These are phyloP conservation scores for Oncorhynchus keta DNA, from an alignment of 2,113 vertebrate genomes.

Conservation along the genomic window DNA sequence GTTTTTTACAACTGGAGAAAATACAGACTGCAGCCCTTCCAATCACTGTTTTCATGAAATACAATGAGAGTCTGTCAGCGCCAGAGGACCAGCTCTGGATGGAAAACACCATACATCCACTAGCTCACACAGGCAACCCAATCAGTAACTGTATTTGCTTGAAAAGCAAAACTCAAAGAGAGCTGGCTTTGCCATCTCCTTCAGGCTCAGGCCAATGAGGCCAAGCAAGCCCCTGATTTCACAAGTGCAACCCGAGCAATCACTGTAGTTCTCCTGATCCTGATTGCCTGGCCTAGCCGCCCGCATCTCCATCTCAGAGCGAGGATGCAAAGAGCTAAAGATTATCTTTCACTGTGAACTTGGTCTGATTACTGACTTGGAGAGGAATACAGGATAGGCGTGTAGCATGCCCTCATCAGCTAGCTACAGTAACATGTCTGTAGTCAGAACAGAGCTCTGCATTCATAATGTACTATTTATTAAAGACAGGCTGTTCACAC, in stretches of 20 bases:
- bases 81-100: background rate
- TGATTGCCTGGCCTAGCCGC: constrained; percentile 54
- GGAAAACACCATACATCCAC: background rate
- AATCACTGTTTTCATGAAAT: background rate
- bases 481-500: constrained; percentile 73
- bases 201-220: constrained; percentile 48
- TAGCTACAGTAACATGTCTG: constrained; percentile 61
- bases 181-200: constrained; percentile 60
- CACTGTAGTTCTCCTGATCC: constrained; percentile 29
- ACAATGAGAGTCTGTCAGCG: background rate
- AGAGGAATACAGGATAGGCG: constrained; percentile 45
- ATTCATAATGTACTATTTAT: constrained; percentile 82
- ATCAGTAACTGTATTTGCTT: constrained; percentile 54
- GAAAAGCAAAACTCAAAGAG: constrained; percentile 50
- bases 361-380: constrained; percentile 76
- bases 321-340: constrained; percentile 73
- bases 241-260: constrained; percentile 66
- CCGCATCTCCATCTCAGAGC: constrained; percentile 53
- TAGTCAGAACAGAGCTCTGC: constrained; percentile 46
- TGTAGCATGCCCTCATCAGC: constrained; percentile 72
- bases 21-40: background rate
- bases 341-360: constrained; percentile 78
- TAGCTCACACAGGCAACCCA: constrained; percentile 24
- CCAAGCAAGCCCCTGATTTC: constrained; percentile 61
- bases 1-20: background rate